phyloP scores from a whole-genome alignment of 2,888 invertebrate genomes.

The Glaucopsyche alexis region DNA sequence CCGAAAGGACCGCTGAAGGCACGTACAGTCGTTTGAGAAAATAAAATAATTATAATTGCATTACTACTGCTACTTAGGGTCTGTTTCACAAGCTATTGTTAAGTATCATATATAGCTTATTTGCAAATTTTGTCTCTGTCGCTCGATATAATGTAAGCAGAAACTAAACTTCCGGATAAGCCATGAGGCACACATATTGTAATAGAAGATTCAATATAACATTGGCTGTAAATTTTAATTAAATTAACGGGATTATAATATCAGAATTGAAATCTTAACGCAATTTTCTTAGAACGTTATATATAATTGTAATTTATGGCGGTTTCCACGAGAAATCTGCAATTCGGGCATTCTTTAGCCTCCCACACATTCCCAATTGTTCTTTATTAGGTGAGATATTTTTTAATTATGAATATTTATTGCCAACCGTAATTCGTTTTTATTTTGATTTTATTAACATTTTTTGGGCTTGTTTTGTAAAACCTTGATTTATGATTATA shows the following conservation, averaged over 20 bases:
- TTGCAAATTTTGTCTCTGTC: too few relatives aligned
- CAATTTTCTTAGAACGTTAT: conserved; percentile 20
- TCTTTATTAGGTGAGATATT: neutral
- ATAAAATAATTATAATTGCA: conserved; percentile 52
- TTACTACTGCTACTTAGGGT: conserved; percentile 46
- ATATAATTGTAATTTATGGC: conserved; percentile 18
- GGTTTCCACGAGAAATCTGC: conserved; percentile 12
- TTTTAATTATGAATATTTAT: conserved; percentile 21
- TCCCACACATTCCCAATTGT: conserved; percentile 14
- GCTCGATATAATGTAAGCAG: too few relatives aligned
- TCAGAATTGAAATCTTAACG: conserved; percentile 21
- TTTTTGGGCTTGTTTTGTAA: neutral
- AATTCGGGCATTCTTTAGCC: conserved; percentile 8
- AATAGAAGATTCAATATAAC: conserved; percentile 13
- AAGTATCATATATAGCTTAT: too few relatives aligned
- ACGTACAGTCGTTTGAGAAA: conserved; percentile 55
- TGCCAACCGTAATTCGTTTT: conserved; percentile 2
- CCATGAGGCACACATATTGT: too few relatives aligned
- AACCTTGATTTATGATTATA: neutral
- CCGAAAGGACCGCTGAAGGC: conserved; percentile 49
- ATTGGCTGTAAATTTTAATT: conserved; percentile 2
- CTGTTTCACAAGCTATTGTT: too few relatives aligned
- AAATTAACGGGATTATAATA: conserved; percentile 1
- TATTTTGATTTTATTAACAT: neutral
- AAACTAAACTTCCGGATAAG: too few relatives aligned